These are phyloP conservation scores for Austrolebias charrua DNA, from an alignment of 2,797 vertebrate genomes.

Conservation along the genomic window DNA sequence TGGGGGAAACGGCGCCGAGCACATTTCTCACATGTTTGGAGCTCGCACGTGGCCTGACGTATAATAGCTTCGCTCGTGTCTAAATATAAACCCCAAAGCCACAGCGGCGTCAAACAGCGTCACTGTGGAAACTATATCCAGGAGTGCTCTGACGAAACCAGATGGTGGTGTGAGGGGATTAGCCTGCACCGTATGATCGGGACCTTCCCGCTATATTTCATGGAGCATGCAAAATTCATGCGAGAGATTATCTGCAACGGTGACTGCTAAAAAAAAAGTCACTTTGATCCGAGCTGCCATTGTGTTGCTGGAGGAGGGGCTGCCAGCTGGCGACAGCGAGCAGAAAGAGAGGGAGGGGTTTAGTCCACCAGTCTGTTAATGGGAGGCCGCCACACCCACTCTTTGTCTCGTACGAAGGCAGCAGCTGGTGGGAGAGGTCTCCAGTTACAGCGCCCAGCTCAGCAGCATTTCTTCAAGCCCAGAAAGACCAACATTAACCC, in stretches of 20 bases:
- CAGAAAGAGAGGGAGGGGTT: constrained; percentile 29
- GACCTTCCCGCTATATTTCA: constrained; percentile 62
- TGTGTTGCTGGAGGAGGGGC: constrained; percentile 55
- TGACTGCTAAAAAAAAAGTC: constrained; percentile 71
- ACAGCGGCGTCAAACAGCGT: constrained; percentile 48
- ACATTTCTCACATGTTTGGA: constrained; percentile 74
- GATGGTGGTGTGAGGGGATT: constrained; percentile 80
- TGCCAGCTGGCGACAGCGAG: constrained; percentile 70
- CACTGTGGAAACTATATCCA: constrained; percentile 59
- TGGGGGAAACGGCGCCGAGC: constrained; percentile 31
- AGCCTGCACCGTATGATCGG: constrained; percentile 69
- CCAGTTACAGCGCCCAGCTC: constrained; percentile 59
- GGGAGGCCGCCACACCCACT: constrained; percentile 68
- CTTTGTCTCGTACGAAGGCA: constrained; percentile 70
- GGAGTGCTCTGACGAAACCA: constrained; percentile 56
- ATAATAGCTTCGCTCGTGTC: constrained; percentile 58
- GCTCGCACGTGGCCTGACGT: constrained; percentile 66
- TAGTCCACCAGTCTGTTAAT: constrained; percentile 55
- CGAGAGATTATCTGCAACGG: constrained; percentile 72
- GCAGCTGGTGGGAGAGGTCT: constrained; percentile 72
- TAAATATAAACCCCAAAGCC: constrained; percentile 76
- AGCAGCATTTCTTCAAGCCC: constrained; percentile 25
- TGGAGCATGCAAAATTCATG: constrained; percentile 74
- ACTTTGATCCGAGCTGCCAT: constrained; percentile 73
- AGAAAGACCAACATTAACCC: not conserved